Conservation (phyloP, 2,888 invertebrate species). For the Neelides folsomi region DNA sequence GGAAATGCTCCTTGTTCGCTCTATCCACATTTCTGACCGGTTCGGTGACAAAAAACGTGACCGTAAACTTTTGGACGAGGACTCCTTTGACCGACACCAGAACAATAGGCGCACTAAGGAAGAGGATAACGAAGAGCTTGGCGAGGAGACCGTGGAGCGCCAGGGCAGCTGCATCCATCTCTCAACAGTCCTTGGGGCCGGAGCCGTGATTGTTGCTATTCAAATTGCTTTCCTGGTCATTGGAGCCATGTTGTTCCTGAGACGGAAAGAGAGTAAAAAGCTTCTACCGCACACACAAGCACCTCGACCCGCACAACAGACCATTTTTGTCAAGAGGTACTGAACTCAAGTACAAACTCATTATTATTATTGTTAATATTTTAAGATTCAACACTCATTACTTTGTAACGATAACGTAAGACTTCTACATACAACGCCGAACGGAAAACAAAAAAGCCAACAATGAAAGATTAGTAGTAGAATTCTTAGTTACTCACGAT, state of each 20-base stretch:
- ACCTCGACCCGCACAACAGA: conserved; percentile 70
- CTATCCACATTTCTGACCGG: conserved; percentile 83
- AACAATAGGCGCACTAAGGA: conserved; percentile 1
- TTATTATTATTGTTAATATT: not conserved
- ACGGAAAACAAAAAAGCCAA: too few relatives aligned
- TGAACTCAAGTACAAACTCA: conserved; percentile 10
- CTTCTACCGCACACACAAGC: conserved; percentile 54
- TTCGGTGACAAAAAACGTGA: conserved; percentile 62
- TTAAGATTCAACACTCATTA: too few relatives aligned
- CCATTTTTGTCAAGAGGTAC: conserved; percentile 33
- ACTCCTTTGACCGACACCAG: conserved; percentile 8
- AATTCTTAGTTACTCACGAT: too few relatives aligned
- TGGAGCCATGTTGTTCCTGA: conserved; percentile 76
- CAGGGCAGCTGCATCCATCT: conserved; percentile 54
- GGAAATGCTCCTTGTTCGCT: conserved; percentile 73
- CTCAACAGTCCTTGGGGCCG: conserved; percentile 68
- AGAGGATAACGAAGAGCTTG: conserved; percentile 14
- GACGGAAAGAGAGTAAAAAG: conserved; percentile 49
- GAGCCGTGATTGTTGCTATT: conserved; percentile 68
- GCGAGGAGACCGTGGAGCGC: conserved; percentile 38
- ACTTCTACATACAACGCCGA: too few relatives aligned
- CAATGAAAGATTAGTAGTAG: too few relatives aligned
- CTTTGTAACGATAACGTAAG: too few relatives aligned
- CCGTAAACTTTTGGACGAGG: conserved; percentile 21
- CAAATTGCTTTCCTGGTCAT: conserved; percentile 62